Conservation (phyloP, 2,888 invertebrate species). For the Ametastegia equiseti region DNA sequence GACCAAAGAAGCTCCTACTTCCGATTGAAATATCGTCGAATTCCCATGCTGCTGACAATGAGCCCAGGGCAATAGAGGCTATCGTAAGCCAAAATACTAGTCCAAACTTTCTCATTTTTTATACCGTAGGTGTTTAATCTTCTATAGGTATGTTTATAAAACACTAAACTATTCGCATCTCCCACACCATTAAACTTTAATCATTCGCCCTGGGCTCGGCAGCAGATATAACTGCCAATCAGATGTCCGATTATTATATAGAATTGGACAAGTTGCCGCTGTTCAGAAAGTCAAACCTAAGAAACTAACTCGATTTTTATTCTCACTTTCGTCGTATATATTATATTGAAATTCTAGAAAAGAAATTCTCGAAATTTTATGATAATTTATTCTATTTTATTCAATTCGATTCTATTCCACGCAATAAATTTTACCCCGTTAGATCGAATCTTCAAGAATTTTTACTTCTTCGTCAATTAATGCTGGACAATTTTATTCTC, state of each 20-base stretch:
- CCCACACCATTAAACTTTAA: neutral
- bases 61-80: constrained; percentile 52
- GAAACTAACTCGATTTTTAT: neutral
- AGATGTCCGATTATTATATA: too few relatives aligned
- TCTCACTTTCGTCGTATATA: too few relatives aligned
- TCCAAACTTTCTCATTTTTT: constrained; percentile 45
- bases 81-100: constrained; percentile 51
- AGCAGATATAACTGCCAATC: too few relatives aligned
- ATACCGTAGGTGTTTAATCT: neutral
- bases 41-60: neutral
- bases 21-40: constrained; percentile 16
- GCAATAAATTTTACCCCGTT: neutral
- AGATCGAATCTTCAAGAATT: neutral
- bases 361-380: too few relatives aligned
- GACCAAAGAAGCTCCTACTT: neutral
- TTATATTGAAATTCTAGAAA: too few relatives aligned
- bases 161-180: neutral
- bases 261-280: neutral
- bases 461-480: neutral
- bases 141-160: too few relatives aligned
- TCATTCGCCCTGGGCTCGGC: neutral
- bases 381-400: too few relatives aligned
- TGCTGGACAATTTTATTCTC: neutral
- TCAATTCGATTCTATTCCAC: neutral
- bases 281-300: constrained; percentile 4